phyloP scores from a whole-genome alignment of 2,113 vertebrate species.

The Oreocharis arfaki region DNA sequence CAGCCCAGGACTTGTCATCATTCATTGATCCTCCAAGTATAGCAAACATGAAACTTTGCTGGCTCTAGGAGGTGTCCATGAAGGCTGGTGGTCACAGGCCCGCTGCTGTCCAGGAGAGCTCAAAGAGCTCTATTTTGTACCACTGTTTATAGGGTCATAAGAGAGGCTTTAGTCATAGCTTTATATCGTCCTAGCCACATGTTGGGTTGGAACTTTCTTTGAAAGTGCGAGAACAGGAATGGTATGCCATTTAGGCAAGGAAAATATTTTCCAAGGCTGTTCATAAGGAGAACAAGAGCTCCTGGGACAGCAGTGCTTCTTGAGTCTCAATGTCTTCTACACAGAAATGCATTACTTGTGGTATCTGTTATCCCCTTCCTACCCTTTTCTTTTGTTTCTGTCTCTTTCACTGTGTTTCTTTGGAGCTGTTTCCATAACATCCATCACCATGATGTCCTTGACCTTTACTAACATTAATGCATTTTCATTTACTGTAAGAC shows the following conservation, averaged over 20 bases:
- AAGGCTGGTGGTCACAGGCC: accelerated
- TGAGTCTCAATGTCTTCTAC: not conserved
- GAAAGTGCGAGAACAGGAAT: not conserved
- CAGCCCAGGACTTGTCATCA: not conserved
- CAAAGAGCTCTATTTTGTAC: accelerated
- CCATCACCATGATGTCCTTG: not conserved
- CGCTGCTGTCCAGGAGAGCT: not conserved
- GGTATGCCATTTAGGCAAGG: not conserved
- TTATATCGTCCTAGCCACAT: not conserved
- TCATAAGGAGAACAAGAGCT: not conserved
- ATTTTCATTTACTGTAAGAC: not conserved
- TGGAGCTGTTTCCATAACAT: not conserved
- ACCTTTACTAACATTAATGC: not conserved
- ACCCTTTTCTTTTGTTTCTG: not conserved
- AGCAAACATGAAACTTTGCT: not conserved
- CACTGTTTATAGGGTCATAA: accelerated
- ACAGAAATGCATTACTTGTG: not conserved
- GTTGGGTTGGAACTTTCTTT: not conserved
- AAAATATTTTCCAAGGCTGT: not conserved
- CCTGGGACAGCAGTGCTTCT: not conserved
- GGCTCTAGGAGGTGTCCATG: too few species aligned
- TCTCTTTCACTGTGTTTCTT: not conserved
- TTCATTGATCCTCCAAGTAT: accelerated
- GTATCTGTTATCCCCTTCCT: not conserved
- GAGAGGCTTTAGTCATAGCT: too few species aligned